Percentiles rank a stretch among this genome's conserved stretches.
Conservation (phyloP, 2,888 invertebrate genomes). For the Notodonta dromedarius region DNA sequence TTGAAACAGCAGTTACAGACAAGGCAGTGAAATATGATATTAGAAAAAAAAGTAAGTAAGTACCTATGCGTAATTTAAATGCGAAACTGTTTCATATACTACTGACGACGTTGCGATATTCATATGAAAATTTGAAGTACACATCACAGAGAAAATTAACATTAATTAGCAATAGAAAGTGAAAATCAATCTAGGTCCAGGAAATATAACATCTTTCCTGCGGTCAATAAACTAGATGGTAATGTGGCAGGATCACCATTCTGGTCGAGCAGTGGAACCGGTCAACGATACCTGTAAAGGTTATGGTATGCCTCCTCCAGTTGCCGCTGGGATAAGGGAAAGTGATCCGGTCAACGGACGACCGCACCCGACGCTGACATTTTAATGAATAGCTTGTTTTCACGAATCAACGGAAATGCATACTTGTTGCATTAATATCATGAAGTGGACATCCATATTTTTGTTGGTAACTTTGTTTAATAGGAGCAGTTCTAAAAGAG, state of each 20-base stretch:
- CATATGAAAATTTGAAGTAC: background rate
- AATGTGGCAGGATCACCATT: conserved; percentile 18
- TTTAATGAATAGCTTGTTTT: conserved; percentile 33
- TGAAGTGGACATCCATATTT: too few species aligned
- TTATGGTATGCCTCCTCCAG: conserved; percentile 47
- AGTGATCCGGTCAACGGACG: conserved; percentile 48
- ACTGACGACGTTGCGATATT: background rate
- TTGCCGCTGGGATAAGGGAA: conserved; percentile 54
- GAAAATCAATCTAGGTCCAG: conserved; percentile 3
- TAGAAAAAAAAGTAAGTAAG: too few species aligned
- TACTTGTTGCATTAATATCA: too few species aligned
- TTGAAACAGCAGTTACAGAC: too few species aligned
- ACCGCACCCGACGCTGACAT: conserved; percentile 31
- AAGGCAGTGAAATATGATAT: too few species aligned
- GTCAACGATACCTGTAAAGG: conserved; percentile 57
- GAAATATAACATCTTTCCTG: conserved; percentile 4
- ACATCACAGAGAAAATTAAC: background rate
- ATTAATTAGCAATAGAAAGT: conserved; percentile 6
- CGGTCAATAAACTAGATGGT: conserved; percentile 27
- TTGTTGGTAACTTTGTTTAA: too few species aligned
- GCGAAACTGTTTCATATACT: background rate
- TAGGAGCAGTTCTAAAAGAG: too few species aligned
- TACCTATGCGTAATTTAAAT: background rate
- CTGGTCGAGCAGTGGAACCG: conserved; percentile 23
- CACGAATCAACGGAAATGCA: conserved; percentile 23